Base-by-base conservation (phyloP, 2,888 invertebrate species). In the Thera britannica region DNA sequence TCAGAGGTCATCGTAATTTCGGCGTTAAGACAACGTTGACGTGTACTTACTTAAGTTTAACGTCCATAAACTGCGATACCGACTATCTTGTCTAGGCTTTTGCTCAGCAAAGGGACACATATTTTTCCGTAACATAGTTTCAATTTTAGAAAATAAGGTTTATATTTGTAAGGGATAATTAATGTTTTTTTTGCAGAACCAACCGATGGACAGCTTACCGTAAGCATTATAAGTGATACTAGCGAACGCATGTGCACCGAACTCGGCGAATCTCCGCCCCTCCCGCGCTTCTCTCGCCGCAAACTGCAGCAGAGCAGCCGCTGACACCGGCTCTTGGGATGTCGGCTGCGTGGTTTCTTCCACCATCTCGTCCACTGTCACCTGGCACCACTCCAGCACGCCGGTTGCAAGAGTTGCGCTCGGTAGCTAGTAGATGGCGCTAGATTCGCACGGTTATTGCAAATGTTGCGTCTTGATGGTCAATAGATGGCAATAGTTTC, bases 251-350 rank as follows among this genome's bases (percentile, higher is more conserved):
- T 93, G 93, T 0, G 93, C 92, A 0, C 90, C 91, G 48, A 92
- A 93, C 71, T 93, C 93, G 0, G 91, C 81, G 49, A 88, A 83
- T 36, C 93, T 78, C 3, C 93, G 73, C 0, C 93, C 93, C 69
- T 93, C 92, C 44, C 92, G 76, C 35, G 92, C 90, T 74, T 93
- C 93, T 60, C 91, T 81, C 0, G 93, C 93, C 8, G 93, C 93
- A 58, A 89, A 89, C 73, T 93, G 91, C 2, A 93, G 78, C 4
- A 93, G 90, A 0, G 93, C 93, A 3, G 93, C 90, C 2, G 93
- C 93, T 0, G 93, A 92, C 48, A 92, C 86, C 49, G 90, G 54
- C 67, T 85, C 85, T 38, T 56, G 56, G 5, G 44, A 34, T 58
- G 82, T 63, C 72, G 84, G 84, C 76, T 83, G 79, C 70, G 81